Conservation (phyloP, 2,888 invertebrate genomes). For the Horisme vitalbata region DNA sequence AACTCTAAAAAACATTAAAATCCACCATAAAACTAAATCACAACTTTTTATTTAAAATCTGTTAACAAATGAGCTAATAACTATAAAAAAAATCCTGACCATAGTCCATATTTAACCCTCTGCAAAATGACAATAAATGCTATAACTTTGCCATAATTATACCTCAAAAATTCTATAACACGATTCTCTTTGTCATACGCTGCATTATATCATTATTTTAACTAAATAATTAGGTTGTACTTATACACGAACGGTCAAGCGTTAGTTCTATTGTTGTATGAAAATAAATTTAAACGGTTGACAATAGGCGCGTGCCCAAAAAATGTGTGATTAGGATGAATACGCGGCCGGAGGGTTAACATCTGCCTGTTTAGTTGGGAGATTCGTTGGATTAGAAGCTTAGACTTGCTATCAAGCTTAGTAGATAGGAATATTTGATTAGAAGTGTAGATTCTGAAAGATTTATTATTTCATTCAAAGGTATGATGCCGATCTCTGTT, state of each 20-base stretch:
- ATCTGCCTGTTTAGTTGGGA: conserved; percentile 45
- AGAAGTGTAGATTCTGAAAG: no score
- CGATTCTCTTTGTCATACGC: conserved; percentile 44
- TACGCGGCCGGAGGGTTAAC: conserved; percentile 50
- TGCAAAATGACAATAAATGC: conserved; percentile 20
- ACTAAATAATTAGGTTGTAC: conserved; percentile 68
- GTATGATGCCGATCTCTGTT: no score
- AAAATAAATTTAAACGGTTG: conserved; percentile 55
- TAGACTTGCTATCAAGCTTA: conserved; percentile 4
- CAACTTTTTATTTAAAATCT: conserved; percentile 17
- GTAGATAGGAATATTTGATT: no score
- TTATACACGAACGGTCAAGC: conserved; percentile 63
- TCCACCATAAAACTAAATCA: conserved; percentile 3
- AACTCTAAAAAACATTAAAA: no score
- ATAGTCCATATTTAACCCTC: conserved; percentile 25
- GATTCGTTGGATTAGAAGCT: conserved; percentile 11
- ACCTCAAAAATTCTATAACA: conserved; percentile 48
- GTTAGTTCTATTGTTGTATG: conserved; percentile 53
- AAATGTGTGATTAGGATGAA: conserved; percentile 54
- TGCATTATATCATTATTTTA: conserved; percentile 66
- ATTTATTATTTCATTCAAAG: no score
- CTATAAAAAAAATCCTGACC: conserved; percentile 23
- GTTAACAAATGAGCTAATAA: conserved; percentile 27
- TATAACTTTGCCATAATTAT: conserved; percentile 38
- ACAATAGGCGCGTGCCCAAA: conserved; percentile 65